Evolutionary conservation across 2,113 vertebrate genomes (phyloP), one percentile per base, ranked within the genome.

Genomic region (Chrysochloris asiatica): DNA sequence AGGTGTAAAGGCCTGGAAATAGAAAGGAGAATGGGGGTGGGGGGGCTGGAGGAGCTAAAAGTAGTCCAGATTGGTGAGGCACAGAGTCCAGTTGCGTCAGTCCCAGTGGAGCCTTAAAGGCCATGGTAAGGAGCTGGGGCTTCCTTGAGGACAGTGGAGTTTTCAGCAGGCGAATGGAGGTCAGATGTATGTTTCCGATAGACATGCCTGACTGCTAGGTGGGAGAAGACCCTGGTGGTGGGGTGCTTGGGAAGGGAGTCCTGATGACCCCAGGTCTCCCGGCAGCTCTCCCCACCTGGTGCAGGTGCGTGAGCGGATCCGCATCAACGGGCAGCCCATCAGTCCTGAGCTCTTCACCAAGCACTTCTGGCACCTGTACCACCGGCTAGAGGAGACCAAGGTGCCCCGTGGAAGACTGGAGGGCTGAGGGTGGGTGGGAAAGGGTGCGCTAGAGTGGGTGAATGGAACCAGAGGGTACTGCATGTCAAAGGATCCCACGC

Each of bases 301-400:
- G 22, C 98, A 99, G 97, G 99, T 99, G 50, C 98, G 99, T 0
- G 99, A 99, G 97, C 98, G 99, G 96, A 99, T 99, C 93, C 98
- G 99, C 19, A 99, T 99, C 95, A 98, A 99, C 0, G 99, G 99
- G 61, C 98, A 98, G 96, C 99, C 99, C 50, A 98, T 99, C 93
- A 98, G 98, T 85, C 99, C 98, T 21, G 98, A 99, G 47, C 98
- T 99, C 52, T 99, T 99, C 96, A 98, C 98, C 91, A 99, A 99
- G 92, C 98, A 99, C 96, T 99, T 99, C 97, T 99, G 99, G 99
- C 98, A 98, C 84, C 98, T 99, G 83, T 99, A 99, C 67, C 98
- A 98, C 52, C 98, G 97, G 3, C 97, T 99, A 80, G 98, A 99
- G 83, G 97, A 99, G 94, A 99, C 98, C 16, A 99, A 99, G 98